Evolutionary conservation across 2,797 vertebrate species (phyloP), one percentile per base, ranked within the genome.

Genomic region (Dermochelys coriacea): DNA sequence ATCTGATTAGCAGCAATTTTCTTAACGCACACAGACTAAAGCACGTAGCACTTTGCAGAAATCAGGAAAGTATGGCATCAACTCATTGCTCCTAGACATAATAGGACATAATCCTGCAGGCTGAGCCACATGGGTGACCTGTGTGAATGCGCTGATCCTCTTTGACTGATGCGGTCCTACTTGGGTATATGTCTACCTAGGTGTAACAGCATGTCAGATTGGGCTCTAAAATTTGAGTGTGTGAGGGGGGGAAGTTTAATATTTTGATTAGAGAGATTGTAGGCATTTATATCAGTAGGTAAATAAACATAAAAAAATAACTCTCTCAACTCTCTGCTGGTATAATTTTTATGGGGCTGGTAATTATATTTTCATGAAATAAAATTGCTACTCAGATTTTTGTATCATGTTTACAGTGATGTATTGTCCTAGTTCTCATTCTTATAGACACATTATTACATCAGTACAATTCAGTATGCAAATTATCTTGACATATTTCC

Each of bases 171-270:
- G 21, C 9, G 6, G 37, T 71, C 86, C 41, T 86, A 2, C 29
- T 55, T 82, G 71, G 19, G 5, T 47, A 80, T 2, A 5, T 78
- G 8, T 82, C 4, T 52, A 89, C 5, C 37, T 41, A 23, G 1
- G 4, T 37, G 18, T n/a, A 37, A 11, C 21, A 71, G 5, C n/a
- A 37, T 71, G 68, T 37, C 21, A 25, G 68, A 71, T 23, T 71
- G n/a, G n/a, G 11, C 19, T 31, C 21, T 23, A 41, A 71, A 41
- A 41, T 71, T 10, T 64, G 34, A 27, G 41, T 45, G 71, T 3
- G n/a, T n/a, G n/a, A n/a, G 5, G 5, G 8, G 3, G 15, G 25
- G n/a, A 6, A 4, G 25, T 18, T 18, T 8, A 2, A 5, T 3
- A 4, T 6, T 14, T 37, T 68, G 79, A 25, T 9, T 82, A 0